A percentile compares a stretch with the other conserved stretches of the same genome.
These are phyloP conservation scores for Chymomyza caudatula DNA, from an alignment of 2,888 invertebrate genomes.

Conservation along the genomic window DNA sequence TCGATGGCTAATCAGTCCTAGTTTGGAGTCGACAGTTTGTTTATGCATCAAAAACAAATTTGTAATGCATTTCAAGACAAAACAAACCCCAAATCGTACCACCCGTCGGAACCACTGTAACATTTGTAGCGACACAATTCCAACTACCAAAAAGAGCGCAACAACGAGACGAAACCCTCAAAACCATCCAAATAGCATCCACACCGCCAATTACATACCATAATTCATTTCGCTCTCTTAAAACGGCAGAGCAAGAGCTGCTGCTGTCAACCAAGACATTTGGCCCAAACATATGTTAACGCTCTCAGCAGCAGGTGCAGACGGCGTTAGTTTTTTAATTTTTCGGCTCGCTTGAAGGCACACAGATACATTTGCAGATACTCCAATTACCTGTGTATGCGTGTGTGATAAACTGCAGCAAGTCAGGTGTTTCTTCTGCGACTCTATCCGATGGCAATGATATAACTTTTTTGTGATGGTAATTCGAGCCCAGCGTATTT, in stretches of 20 bases:
- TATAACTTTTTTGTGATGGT: neutral
- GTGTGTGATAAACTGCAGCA: slow-evolving; percentile 20
- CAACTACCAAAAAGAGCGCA: neutral
- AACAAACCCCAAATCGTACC: too few relatives aligned
- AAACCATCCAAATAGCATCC: neutral
- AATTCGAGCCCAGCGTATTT: neutral
- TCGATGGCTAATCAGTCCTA: neutral
- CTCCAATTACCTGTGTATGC: neutral
- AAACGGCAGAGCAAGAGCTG: neutral
- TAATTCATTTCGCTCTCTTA: neutral
- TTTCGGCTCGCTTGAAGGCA: neutral
- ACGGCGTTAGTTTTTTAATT: neutral
- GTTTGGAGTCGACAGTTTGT: slow-evolving; percentile 38
- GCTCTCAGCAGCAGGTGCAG: neutral
- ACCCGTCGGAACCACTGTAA: neutral
- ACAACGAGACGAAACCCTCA: neutral
- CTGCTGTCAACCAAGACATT: neutral
- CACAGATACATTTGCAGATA: neutral
- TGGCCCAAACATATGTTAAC: neutral
- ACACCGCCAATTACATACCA: too few relatives aligned
- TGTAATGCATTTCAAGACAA: slow-evolving; percentile 5
- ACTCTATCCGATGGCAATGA: neutral
- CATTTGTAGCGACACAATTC: neutral
- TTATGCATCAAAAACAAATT: slow-evolving; percentile 65
- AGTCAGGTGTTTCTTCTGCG: slow-evolving; percentile 52